Conservation (phyloP, 2,797 vertebrate genomes). For the Octomys mimax region DNA sequence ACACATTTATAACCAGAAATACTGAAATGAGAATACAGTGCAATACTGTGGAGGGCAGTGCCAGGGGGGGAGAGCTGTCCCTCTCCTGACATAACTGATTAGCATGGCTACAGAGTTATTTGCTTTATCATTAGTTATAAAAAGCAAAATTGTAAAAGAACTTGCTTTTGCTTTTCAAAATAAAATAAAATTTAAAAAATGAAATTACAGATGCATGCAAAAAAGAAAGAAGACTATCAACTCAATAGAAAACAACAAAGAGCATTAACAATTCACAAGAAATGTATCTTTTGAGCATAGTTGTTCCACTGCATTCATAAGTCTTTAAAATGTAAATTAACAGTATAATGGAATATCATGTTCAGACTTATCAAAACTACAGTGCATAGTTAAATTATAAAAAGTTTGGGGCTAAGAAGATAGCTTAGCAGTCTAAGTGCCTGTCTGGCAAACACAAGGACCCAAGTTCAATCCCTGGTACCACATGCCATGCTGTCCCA, state of each 20-base stretch:
- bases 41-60: neutral
- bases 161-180: neutral
- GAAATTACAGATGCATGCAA: too few relatives aligned
- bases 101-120: neutral
- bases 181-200: too few relatives aligned
- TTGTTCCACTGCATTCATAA: neutral
- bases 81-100: neutral
- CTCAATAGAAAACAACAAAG: neutral
- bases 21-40: neutral
- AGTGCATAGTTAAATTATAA: neutral
- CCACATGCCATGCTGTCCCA: too few relatives aligned
- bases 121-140: neutral
- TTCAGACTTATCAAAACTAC: neutral
- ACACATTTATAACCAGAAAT: neutral
- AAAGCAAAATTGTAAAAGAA: neutral
- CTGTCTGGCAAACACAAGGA: too few relatives aligned
- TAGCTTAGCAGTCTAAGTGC: too few relatives aligned
- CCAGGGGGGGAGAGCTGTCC: neutral
- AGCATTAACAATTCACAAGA: neutral
- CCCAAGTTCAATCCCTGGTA: too few relatives aligned
- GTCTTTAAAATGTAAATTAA: constrained; percentile 32
- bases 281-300: neutral
- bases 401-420: neutral
- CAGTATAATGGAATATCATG: neutral
- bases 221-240: neutral